Evolutionary conservation across 2,888 invertebrate genomes (phyloP).

Genomic region (Tenthredo livida): DNA sequence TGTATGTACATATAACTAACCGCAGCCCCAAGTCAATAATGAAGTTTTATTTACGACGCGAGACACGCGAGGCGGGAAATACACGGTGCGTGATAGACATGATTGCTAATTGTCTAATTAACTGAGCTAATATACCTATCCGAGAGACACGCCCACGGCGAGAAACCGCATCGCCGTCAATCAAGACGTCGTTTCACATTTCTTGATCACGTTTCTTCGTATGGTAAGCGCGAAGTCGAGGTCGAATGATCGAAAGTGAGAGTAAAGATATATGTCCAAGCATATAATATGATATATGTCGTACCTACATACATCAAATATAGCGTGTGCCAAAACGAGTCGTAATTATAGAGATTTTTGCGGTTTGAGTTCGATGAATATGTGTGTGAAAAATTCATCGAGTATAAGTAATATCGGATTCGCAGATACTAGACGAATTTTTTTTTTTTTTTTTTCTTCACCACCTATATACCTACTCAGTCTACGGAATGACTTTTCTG

Average conservation of each 20-base stretch:
- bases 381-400: not conserved
- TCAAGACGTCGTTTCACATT: conserved; percentile 28
- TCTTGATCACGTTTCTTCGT: not conserved
- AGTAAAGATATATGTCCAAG: not conserved
- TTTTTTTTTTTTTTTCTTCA: not conserved
- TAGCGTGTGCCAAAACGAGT: too few relatives aligned
- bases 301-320: too few relatives aligned
- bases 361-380: not conserved
- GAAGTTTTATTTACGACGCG: not conserved
- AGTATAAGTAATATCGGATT: not conserved
- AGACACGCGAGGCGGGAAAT: conserved; percentile 8
- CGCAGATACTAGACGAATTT: not conserved
- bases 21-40: not conserved
- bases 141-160: conserved; percentile 18
- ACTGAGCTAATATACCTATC: conserved; percentile 5
- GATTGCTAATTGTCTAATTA: conserved; percentile 42
- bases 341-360: not conserved
- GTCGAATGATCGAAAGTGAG: not conserved
- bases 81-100: conserved; percentile 2
- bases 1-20: not conserved
- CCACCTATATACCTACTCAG: not conserved
- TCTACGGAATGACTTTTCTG: not conserved
- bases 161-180: conserved; percentile 30
- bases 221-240: not conserved
- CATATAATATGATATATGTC: not conserved